These are phyloP conservation scores for Rhingia campestris DNA, from an alignment of 2,888 invertebrate species.

Conservation along the genomic window DNA sequence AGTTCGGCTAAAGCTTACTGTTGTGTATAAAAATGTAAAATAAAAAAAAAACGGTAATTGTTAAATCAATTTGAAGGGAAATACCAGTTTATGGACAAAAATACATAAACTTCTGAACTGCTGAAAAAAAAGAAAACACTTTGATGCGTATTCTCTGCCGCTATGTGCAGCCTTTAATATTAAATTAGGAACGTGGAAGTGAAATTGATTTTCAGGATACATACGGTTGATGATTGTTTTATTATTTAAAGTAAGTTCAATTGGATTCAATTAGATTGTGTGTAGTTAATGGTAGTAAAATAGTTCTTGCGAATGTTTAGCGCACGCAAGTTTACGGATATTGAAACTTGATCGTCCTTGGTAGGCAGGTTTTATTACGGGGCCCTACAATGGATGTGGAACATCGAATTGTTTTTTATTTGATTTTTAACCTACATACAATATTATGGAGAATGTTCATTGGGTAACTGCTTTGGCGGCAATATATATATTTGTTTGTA, in stretches of 20 bases:
- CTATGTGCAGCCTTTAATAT: neutral
- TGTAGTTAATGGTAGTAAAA: neutral
- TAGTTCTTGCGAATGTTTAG: constrained; percentile 2
- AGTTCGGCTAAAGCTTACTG: constrained; percentile 37
- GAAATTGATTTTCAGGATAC: constrained; percentile 22
- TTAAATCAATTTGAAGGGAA: constrained; percentile 56
- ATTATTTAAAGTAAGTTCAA: constrained; percentile 2
- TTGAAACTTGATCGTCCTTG: neutral
- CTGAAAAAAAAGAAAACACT: neutral
- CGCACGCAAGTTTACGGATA: constrained; percentile 14
- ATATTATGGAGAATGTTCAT: too few relatives aligned
- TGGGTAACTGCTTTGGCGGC: too few relatives aligned
- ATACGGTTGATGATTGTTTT: constrained; percentile 14
- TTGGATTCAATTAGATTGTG: constrained; percentile 6
- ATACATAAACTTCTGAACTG: neutral
- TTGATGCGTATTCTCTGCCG: constrained; percentile 6
- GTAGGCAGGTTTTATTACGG: too few relatives aligned
- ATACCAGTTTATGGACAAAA: constrained; percentile 1
- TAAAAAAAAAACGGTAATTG: constrained; percentile 43
- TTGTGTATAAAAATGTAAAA: constrained; percentile 33
- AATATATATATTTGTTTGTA: too few relatives aligned
- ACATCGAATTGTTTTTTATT: neutral
- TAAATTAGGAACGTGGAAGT: constrained; percentile 1
- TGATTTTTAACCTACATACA: too few relatives aligned
- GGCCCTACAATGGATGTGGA: neutral